These are phyloP conservation scores for Sterrhoptilus dennistouni DNA, from an alignment of 2,113 vertebrate genomes.

Conservation along the genomic window DNA sequence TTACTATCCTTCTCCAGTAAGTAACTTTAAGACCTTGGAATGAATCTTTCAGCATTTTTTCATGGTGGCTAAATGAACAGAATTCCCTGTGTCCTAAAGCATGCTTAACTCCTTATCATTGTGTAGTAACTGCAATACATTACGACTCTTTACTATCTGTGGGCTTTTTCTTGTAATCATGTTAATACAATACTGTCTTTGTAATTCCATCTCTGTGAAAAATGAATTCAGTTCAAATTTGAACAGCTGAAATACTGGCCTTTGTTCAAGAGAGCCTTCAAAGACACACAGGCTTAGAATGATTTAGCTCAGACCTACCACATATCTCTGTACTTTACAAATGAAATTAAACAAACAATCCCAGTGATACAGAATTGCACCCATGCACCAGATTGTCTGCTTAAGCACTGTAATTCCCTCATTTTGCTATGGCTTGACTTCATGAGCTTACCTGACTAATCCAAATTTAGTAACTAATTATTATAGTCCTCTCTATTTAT, in stretches of 20 bases:
- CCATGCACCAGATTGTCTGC: not conserved
- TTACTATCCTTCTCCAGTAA: not conserved
- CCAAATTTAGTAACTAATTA: not conserved
- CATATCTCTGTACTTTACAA: not conserved
- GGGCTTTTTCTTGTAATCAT: not conserved
- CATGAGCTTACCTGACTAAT: not conserved
- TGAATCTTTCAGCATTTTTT: not conserved
- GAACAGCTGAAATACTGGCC: constrained; percentile 33
- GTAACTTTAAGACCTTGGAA: not conserved
- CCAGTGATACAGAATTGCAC: not conserved
- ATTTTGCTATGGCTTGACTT: not conserved
- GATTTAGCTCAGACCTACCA: not conserved
- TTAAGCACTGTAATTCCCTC: not conserved
- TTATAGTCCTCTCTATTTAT: not conserved
- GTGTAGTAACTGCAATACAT: not conserved
- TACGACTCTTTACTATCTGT: not conserved
- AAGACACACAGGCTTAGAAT: not conserved
- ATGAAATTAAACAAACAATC: not conserved
- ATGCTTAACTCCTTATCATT: not conserved
- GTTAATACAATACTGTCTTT: constrained; percentile 31
- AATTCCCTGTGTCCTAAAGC: not conserved
- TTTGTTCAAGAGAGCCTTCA: not conserved
- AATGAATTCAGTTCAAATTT: constrained; percentile 23
- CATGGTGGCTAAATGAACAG: not conserved
- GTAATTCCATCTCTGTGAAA: constrained; percentile 41